These are phyloP conservation scores for Hirtodrosophila confusa DNA, from an alignment of 2,888 invertebrate genomes.

Conservation along the genomic window DNA sequence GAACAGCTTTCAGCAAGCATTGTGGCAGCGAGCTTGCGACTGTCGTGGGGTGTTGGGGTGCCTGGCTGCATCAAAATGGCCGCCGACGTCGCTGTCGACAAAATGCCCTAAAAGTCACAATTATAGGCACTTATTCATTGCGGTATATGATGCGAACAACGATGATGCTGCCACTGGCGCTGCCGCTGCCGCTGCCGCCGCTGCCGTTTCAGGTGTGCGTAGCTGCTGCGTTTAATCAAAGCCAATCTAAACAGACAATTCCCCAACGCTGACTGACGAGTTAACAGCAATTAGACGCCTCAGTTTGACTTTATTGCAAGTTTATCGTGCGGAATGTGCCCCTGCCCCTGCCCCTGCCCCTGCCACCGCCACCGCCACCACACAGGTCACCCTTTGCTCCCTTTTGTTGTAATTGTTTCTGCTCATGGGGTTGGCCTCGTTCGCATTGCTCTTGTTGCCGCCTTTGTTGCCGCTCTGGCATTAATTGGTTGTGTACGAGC, in stretches of 20 bases:
- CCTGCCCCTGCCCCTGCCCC: conserved; percentile 7
- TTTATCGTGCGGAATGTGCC: conserved; percentile 71
- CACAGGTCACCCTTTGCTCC: neutral
- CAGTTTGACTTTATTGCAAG: conserved; percentile 75
- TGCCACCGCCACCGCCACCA: neutral
- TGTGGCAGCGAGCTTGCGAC: no score
- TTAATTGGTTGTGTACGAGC: conserved; percentile 76
- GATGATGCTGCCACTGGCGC: conserved; percentile 42
- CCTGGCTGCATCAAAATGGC: conserved; percentile 50
- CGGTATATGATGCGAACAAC: conserved; percentile 72
- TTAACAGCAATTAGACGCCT: conserved; percentile 75
- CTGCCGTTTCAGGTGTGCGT: conserved; percentile 1
- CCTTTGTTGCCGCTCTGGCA: conserved; percentile 57
- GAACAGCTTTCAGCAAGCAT: conserved; percentile 38
- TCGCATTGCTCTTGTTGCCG: conserved; percentile 14
- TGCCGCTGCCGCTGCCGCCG: conserved; percentile 14
- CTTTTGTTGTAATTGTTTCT: conserved; percentile 49
- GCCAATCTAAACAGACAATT: conserved; percentile 24
- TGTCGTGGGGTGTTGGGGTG: conserved; percentile 15
- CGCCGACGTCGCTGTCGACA: conserved; percentile 36
- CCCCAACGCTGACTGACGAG: conserved; percentile 55
- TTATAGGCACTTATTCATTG: conserved; percentile 79
- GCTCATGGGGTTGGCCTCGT: conserved; percentile 39
- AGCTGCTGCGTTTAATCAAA: conserved; percentile 67
- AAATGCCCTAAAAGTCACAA: conserved; percentile 69